Evolutionary conservation across 2,888 invertebrate species (phyloP).

Genomic region (Tipula vernalis): DNA sequence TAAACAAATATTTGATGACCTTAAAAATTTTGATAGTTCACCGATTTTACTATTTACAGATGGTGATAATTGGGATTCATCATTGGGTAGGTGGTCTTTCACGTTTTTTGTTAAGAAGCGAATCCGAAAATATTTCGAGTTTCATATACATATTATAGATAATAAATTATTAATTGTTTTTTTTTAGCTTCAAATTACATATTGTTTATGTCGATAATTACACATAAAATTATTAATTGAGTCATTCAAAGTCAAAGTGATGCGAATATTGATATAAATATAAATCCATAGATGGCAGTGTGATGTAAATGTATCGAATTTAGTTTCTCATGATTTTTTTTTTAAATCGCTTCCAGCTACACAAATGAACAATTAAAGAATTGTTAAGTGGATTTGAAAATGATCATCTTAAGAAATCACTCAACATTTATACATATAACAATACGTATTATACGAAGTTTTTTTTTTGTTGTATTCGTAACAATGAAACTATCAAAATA

Average conservation of each 20-base stretch:
- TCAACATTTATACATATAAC: not conserved
- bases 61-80: not conserved
- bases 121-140: not conserved
- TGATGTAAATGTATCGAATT: not conserved
- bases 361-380: not conserved
- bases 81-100: not conserved
- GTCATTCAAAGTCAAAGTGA: not conserved
- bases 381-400: not conserved
- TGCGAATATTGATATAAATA: not conserved
- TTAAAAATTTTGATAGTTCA: not conserved
- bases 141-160: not conserved
- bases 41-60: not conserved
- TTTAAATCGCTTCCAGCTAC: not conserved
- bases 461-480: not conserved
- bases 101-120: not conserved
- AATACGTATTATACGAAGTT: not conserved
- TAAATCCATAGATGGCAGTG: not conserved
- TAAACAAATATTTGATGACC: not conserved
- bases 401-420: not conserved
- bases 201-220: not conserved
- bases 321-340: not conserved
- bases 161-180: not conserved
- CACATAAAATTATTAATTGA: not conserved
- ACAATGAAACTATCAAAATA: not conserved
- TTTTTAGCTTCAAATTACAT: not conserved